Evolutionary conservation across 2,797 vertebrate species (phyloP), one percentile per base, ranked within the genome.

Genomic region (Tamandua tetradactyla): DNA sequence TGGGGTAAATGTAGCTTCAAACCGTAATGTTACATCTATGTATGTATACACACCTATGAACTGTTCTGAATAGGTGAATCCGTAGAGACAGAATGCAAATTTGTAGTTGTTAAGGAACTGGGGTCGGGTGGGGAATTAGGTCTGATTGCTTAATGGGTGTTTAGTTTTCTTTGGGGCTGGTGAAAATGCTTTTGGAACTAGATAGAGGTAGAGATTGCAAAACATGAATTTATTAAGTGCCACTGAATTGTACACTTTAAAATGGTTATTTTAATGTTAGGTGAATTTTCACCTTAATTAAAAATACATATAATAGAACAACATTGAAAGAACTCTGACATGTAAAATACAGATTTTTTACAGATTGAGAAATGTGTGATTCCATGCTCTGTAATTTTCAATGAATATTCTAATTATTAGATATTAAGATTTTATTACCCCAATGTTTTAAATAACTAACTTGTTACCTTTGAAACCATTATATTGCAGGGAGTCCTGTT

Each of bases 131-230:
- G 2, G 14, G 30, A 49, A 61, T 42, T 11, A 27, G 75, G 10
- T 49, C 49, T 27, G 25, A n/a, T 25, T 37, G 32, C 44, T 7
- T 59, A 32, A 40, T 69, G 25, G 62, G 15, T 18, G 17, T 40
- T 6, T 32, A 18, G 80, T 66, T 66, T 76, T 61, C 35, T 74
- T 49, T 61, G 30, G n/a, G 15, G 40, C 27, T 61, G 68, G 75
- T 88, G 42, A 76, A 47, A 52, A n/a, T 55, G 27, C 66, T 92
- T 92, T 78, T 85, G 84, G 44, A 87, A 87, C 37, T 87, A 55
- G 64, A 66, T 55, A 55, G 55, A 55, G 15, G 5, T 17, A 30
- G n/a, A 72, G 42, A 23, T 49, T 86, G 52, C 14, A 2, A n/a
- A 71, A 79, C 7, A 52, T 49, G 42, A 79, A 40, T 71, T n/a